Base-by-base conservation (phyloP, 2,113 vertebrate species). In the Nannobrachium achirus region DNA sequence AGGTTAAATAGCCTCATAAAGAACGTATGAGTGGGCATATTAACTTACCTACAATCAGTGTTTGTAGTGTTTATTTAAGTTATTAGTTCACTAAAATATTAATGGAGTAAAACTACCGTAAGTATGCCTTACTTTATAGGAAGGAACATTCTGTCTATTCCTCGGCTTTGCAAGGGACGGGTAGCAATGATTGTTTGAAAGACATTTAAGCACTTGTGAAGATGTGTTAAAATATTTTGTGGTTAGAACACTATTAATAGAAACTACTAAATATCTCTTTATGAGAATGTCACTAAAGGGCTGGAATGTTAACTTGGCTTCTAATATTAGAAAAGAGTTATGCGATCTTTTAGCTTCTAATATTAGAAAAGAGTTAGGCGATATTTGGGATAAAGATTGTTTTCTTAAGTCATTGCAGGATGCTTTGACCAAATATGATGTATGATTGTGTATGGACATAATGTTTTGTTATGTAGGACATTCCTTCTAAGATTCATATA, bases 391-490 rank as follows among this genome's bases (percentile, higher is more conserved):
- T 10, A 38, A 25, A 1, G 7, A 14, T 61, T 33, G 1, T 61
- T 18, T 62, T 55, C 20, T 57, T 15, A 51, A 53, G 33, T 45
- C 38, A 18, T 8, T 72, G 15, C 76, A 71, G 63, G 63, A 63
- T 70, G 19, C 66, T 77, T 48, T 79, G 78, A 87, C 80, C 81
- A 88, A 85, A 86, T 76, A 57, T 63, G 4, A 39, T 40, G 4
- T 53, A 33, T 62, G 10, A 33, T 33, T 19, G 56, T 51, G 8
- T 8, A 33, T 19, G 8, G 56, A 58, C 16, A 18, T 72, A 13
- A 45, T 18, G 40, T 63, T n/a, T n/a, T n/a, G 25, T 74, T 19
- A 71, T 60, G 11, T 11, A 15, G 66, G 33, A 63, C 59, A 81
- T 85, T 86, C 60, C 49, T 76, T 20, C 18, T 82, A 72, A 63